A percentile compares a stretch with the other conserved stretches of the same genome.
Evolutionary conservation across 2,888 invertebrate genomes (phyloP).

Genomic region (Lasioglossum leucozonium): DNA sequence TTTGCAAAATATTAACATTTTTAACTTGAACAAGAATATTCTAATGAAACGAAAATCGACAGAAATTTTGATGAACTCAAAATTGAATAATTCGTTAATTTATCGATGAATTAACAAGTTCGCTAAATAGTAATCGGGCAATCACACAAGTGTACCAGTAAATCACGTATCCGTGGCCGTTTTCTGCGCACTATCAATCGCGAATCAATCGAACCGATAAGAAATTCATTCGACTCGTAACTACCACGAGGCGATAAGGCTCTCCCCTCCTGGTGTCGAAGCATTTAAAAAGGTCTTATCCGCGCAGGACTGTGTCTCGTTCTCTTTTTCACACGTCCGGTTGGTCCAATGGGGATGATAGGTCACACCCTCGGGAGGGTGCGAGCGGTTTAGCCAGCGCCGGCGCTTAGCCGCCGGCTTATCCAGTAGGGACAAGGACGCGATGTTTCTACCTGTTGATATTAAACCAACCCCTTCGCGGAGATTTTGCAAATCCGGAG

Average conservation of each 20-base stretch:
- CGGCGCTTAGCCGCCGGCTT: slow-evolving; percentile 84
- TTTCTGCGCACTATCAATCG: not conserved
- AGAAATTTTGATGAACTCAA: too few species aligned
- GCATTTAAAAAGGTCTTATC: slow-evolving; percentile 69
- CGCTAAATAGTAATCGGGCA: not conserved
- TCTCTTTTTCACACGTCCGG: slow-evolving; percentile 79
- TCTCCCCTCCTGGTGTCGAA: slow-evolving; percentile 44
- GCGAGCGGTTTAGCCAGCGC: slow-evolving; percentile 83
- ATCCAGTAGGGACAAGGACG: slow-evolving; percentile 79
- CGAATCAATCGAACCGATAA: slow-evolving; percentile 14
- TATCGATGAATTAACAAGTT: too few species aligned
- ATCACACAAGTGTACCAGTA: not conserved
- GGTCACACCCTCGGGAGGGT: slow-evolving; percentile 83
- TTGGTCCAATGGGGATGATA: slow-evolving; percentile 80
- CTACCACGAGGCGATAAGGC: slow-evolving; percentile 17
- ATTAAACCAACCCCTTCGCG: slow-evolving; percentile 82
- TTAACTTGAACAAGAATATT: too few species aligned
- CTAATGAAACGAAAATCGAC: too few species aligned
- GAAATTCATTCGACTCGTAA: slow-evolving; percentile 4
- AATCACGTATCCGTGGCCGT: not conserved
- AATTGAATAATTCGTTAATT: too few species aligned
- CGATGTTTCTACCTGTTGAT: slow-evolving; percentile 83
- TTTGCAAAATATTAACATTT: too few species aligned
- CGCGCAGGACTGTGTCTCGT: slow-evolving; percentile 78
- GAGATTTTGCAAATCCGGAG: slow-evolving; percentile 82